Evolutionary conservation across 1,140 invertebrate species (phyloP), one percentile per base, ranked within the genome.

Genomic region (Agrilus planipennis): DNA sequence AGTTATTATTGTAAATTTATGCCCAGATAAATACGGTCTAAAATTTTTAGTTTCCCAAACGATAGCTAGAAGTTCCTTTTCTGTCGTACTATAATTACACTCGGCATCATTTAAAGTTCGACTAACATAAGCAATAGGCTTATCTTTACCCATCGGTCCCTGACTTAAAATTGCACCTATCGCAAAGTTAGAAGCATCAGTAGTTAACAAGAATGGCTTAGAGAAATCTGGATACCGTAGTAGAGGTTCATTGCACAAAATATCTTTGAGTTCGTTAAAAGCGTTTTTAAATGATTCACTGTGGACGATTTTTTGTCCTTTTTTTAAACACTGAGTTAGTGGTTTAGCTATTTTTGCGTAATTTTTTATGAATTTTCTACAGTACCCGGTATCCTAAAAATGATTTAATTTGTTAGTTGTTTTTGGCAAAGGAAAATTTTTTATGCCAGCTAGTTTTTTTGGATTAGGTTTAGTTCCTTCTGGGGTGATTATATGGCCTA

Each of bases 321-420:
- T 35, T 35, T 15, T 20, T 9, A 11, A 17, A 18, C 15, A 18
- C 11, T 21, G 15, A 21, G 15, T 17, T 10, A 55, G 15, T 0
- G 53, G 50, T 12, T 41, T 34, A 2, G 47, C 42, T 2, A 55
- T 45, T 17, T 42, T 21, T 0, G 50, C 42, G 38, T 47, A 55
- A 25, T 47, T 39, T 21, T 45, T 39, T 11, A 61, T 45, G 41
- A 54, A 53, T 11, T 41, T 15, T 10, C 57, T 23, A 25, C 55
- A 60, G 19, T 57, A 61, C 27, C 42, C 20, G 3, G 42, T 27
- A 29, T 9, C 54, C 58, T 10, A 63, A 31, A 39, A 59, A 62
- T 22, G 49, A 35, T 45, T 49, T 44, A 14, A 54, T 31, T n/a
- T 52, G 30, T 42, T 55, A 53, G n/a, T 37, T 23, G 22, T 41